A percentile compares a stretch with the other conserved stretches of the same genome.
Evolutionary conservation across 2,113 vertebrate genomes (phyloP).

Genomic region (Sisor rabdophorus): DNA sequence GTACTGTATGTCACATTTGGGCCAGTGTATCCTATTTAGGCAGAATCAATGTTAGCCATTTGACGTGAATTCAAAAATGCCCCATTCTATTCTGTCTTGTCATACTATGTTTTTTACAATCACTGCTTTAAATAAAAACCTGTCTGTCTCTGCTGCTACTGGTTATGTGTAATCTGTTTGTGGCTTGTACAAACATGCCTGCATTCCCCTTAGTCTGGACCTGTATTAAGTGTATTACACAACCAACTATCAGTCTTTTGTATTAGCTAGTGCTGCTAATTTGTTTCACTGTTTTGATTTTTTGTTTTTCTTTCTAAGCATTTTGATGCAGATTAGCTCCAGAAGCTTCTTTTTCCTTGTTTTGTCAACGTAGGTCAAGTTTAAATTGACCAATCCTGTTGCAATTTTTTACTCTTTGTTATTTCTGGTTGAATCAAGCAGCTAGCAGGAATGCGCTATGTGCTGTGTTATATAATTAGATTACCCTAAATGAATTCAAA

Average conservation of each 20-base stretch:
- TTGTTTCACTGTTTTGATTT: not conserved
- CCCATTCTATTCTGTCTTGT: not conserved
- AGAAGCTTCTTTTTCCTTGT: constrained; percentile 6
- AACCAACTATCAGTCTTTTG: not conserved
- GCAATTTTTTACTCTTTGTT: constrained; percentile 23
- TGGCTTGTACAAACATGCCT: constrained; percentile 5
- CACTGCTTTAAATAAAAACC: constrained; percentile 30
- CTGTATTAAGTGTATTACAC: not conserved
- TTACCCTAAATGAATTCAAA: constrained; percentile 19
- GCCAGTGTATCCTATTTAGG: not conserved
- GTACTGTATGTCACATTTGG: not conserved
- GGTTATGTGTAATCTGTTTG: constrained; percentile 40
- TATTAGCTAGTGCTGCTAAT: not conserved
- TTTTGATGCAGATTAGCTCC: constrained; percentile 9
- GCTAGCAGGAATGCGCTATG: constrained; percentile 34
- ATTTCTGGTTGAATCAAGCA: constrained; percentile 20
- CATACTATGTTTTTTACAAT: not conserved
- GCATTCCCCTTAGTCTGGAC: not conserved
- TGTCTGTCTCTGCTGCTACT: constrained; percentile 11
- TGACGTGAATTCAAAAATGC: not conserved
- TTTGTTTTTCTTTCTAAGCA: not conserved
- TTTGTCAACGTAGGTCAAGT: constrained; percentile 17
- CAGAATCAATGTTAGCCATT: not conserved
- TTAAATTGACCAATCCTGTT: constrained; percentile 22
- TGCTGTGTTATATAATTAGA: constrained; percentile 41